Evolutionary conservation across 2,888 invertebrate genomes (phyloP), one percentile per base, ranked within the genome.

Genomic region (Scaptomyza caliginosa): DNA sequence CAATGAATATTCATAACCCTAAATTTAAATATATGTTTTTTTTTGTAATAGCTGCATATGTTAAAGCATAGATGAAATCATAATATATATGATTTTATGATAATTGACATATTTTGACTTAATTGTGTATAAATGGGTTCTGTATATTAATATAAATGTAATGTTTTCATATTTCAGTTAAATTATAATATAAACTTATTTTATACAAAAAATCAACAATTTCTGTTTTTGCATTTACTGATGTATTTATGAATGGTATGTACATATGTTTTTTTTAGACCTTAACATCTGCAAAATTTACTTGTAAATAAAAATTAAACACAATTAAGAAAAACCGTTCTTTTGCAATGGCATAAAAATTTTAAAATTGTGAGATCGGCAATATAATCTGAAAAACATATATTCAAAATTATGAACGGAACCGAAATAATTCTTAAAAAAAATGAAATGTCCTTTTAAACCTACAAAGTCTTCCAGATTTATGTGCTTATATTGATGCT

Each of bases 81-180:
- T 16, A 16, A 11, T 30, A 11, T 30, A 30, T 16, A n/a, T n/a
- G n/a, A n/a, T n/a, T n/a, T n/a, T 10, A 11, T 8, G 17, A 11
- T 34, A 10, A 36, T 32, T 13, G 2, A 7, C 0, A 13, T 32
- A 30, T 2, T 30, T 30, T 5, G n/a, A n/a, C n/a, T 30, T 30
- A 30, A 30, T 5, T n/a, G n/a, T 13, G n/a, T n/a, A 30, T 30
- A 30, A 30, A n/a, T 13, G 30, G n/a, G n/a, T 5, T 30, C n/a
- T 6, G 6, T 6, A 24, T 24, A 24, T n/a, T 30, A 17, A 28
- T 36, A 42, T 38, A 19, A 40, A 32, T 49, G 19, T 50, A 43
- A 42, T 42, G 24, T 45, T 32, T n/a, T 26, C 26, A 6, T 38
- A 23, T 28, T 43, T 38, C 42, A 50, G 17, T 34, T 50, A 34